Conservation (phyloP, 2,113 vertebrate species). For the Sylvicapra grimmia region DNA sequence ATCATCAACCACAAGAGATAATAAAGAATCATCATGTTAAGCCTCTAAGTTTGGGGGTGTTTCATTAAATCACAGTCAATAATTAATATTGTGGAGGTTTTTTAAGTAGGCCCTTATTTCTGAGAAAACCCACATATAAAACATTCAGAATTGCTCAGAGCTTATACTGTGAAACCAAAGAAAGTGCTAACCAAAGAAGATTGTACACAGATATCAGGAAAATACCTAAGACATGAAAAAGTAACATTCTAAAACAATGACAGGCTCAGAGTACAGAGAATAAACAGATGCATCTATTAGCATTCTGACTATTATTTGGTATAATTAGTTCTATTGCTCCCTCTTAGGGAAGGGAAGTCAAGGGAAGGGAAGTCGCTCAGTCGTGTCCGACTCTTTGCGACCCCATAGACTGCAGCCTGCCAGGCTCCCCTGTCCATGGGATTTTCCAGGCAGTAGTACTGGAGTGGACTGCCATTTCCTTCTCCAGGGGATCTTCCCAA, state of each 20-base stretch:
- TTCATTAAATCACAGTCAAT: neutral
- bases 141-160: constrained; percentile 57
- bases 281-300: neutral
- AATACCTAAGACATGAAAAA: constrained; percentile 76
- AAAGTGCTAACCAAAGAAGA: constrained; percentile 63
- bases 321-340: neutral
- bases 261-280: neutral
- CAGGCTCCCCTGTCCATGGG: too few relatives aligned
- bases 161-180: constrained; percentile 49
- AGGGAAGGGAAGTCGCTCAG: too few relatives aligned
- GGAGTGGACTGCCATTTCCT: too few relatives aligned
- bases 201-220: constrained; percentile 67
- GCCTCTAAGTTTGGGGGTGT: neutral
- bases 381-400: too few relatives aligned
- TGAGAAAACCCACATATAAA: constrained; percentile 71
- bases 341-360: too few relatives aligned
- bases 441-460: too few relatives aligned
- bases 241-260: neutral
- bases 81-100: neutral
- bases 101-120: neutral
- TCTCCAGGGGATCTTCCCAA: too few relatives aligned
- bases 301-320: neutral
- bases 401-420: too few relatives aligned
- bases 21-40: neutral
- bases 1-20: neutral